phyloP scores from a whole-genome alignment of 1,140 invertebrate genomes.

The Coptotermes formosanus region DNA sequence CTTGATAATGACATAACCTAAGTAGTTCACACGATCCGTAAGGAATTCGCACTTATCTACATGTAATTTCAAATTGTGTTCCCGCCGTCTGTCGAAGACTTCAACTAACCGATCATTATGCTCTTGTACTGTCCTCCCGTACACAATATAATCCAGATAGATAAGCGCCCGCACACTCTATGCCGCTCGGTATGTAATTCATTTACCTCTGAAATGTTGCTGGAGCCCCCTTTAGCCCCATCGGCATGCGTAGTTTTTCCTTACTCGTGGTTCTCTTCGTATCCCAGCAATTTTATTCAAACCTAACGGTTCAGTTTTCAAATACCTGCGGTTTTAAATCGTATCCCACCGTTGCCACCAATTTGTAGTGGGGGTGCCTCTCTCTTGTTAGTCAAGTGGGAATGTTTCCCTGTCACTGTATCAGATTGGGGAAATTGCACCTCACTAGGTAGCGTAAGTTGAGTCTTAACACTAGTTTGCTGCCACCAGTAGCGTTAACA shows the following conservation, averaged over 20 bases:
- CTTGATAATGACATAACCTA: slow-evolving; percentile 40
- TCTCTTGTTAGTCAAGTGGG: too few species aligned
- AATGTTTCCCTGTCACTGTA: too few species aligned
- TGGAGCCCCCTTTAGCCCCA: slow-evolving; percentile 44
- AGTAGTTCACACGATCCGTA: slow-evolving; percentile 37
- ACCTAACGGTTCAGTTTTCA: too few species aligned
- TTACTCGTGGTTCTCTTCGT: too few species aligned
- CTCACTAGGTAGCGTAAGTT: too few species aligned
- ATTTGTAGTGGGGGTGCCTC: too few species aligned
- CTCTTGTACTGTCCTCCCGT: slow-evolving; percentile 43
- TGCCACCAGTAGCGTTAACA: too few species aligned
- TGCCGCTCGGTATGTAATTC: slow-evolving; percentile 42
- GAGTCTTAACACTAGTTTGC: too few species aligned
- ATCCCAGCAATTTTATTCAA: too few species aligned
- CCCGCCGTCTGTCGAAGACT: slow-evolving; percentile 42
- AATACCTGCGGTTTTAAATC: neutral
- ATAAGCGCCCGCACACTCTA: slow-evolving; percentile 42
- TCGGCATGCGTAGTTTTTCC: slow-evolving; percentile 40
- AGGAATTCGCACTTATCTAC: slow-evolving; percentile 46
- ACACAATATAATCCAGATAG: slow-evolving; percentile 52
- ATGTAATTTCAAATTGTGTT: slow-evolving; percentile 46
- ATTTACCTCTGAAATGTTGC: slow-evolving; percentile 39
- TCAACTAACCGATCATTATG: slow-evolving; percentile 44
- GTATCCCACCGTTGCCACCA: too few species aligned
- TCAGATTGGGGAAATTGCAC: too few species aligned